Evolutionary conservation across 30 jellyfish, hydroid and myxozoan genomes (phyloP), one percentile per base, ranked within the genome.

Genomic region (Cassiopea xamachana): DNA sequence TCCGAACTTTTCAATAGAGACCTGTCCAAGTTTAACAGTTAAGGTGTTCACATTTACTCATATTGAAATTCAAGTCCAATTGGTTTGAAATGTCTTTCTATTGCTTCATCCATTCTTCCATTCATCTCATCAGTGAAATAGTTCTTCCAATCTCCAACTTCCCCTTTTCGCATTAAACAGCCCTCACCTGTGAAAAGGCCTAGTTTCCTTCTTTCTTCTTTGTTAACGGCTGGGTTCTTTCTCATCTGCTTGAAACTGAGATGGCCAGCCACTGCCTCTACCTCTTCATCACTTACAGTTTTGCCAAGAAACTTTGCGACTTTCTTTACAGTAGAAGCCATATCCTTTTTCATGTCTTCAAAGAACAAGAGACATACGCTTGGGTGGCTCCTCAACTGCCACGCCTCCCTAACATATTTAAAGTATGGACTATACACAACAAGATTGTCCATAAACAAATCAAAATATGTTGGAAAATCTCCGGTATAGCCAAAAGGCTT

Each of bases 261-360:
- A 69, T 48, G 73, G 27, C 49, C 74, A 43, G 69, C 84, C 73
- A 83, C 16, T 19, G 12, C 51, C 39, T 69, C 83, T 7, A 81
- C 90, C 6, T 64, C 39, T 16, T 9, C 73, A 48, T 83, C 75
- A 17, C 19, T 16, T 70, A 69, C 47, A 7, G 47, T 59, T 48
- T 64, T 67, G 15, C 83, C 91, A 14, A 83, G 73, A 69, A 83
- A 83, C 80, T 43, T 69, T 47, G 91, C 84, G 46, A 83, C 84
- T 49, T 83, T 83, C 46, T 60, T 27, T 13, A 83, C 73, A 70
- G 84, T 69, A 48, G 45, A 44, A 2, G 79, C 76, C n/a, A 64
- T 48, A 45, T 83, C 91, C 19, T 51, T 27, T 78, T 83, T 83
- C 91, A 83, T 83, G 50, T 83, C 91, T 69, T 83, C 91, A 69